phyloP scores from a whole-genome alignment of 2,888 invertebrate genomes.

The Reticulitermes lucifugus region DNA sequence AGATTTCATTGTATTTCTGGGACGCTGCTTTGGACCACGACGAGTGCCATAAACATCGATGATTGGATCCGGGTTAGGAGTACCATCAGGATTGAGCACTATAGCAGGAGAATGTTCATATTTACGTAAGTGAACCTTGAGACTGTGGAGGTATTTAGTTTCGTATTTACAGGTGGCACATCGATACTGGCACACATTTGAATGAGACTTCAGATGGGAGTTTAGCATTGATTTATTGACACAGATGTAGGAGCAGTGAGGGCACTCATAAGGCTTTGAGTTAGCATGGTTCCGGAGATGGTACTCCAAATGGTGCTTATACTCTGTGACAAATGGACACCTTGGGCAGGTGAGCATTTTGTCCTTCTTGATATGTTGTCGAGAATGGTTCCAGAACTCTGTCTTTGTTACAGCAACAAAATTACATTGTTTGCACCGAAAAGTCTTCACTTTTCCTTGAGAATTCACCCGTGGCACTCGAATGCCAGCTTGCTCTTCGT shows the following conservation, averaged over 20 bases:
- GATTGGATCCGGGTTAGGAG: conserved; percentile 87
- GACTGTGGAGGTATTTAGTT: conserved; percentile 97
- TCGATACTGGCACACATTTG: conserved; percentile 90
- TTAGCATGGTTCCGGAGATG: conserved; percentile 95
- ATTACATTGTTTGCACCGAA: conserved; percentile 93
- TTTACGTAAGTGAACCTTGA: conserved; percentile 94
- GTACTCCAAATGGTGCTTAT: conserved; percentile 98
- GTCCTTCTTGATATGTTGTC: conserved; percentile 92
- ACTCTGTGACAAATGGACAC: conserved; percentile 98
- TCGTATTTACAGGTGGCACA: conserved; percentile 95
- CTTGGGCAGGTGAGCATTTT: conserved; percentile 90
- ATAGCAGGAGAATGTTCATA: conserved; percentile 91
- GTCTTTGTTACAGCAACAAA: conserved; percentile 87
- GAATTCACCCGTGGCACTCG: conserved; percentile 76
- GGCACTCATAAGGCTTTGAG: conserved; percentile 95
- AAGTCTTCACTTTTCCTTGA: conserved; percentile 87
- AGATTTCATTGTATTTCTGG: conserved; percentile 30
- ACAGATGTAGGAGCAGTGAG: conserved; percentile 88
- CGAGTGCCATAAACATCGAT: conserved; percentile 93
- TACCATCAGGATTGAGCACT: conserved; percentile 89
- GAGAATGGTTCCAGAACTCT: conserved; percentile 94
- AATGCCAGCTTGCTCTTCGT: conserved; percentile 70
- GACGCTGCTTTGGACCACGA: conserved; percentile 82
- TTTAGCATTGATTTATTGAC: conserved; percentile 99
- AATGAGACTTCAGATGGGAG: conserved; percentile 97